A percentile compares a stretch with the other conserved stretches of the same genome.
These are phyloP conservation scores for fruit fly (Drosophila melanogaster) DNA, from an alignment of 1,140 invertebrate species.

Conservation along the genomic window DNA sequence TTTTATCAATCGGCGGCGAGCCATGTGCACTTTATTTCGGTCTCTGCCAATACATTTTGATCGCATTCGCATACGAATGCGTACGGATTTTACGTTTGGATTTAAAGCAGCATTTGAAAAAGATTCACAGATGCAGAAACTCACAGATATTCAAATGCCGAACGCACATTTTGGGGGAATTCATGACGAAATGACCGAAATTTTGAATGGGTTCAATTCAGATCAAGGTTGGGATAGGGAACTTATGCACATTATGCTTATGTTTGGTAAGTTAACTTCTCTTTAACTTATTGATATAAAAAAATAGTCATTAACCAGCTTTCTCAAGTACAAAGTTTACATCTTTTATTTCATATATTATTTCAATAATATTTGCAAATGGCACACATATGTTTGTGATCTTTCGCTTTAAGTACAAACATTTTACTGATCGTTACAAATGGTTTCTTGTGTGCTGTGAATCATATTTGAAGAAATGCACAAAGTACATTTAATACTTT, in stretches of 20 bases:
- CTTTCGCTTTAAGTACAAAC: slow-evolving; percentile 53
- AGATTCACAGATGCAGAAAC: neutral
- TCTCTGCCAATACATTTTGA: slow-evolving; percentile 67
- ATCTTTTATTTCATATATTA: slow-evolving; percentile 42
- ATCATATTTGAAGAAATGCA: slow-evolving; percentile 66
- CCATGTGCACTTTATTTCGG: slow-evolving; percentile 71
- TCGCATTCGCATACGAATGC: slow-evolving; percentile 23
- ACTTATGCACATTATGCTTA: no score
- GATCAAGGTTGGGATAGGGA: neutral
- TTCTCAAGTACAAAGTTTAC: slow-evolving; percentile 23
- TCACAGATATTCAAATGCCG: neutral
- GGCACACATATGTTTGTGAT: slow-evolving; percentile 51
- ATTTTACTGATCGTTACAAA: slow-evolving; percentile 17
- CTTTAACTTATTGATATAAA: neutral
- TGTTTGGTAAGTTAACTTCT: no score
- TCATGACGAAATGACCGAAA: slow-evolving; percentile 2
- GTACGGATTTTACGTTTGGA: slow-evolving; percentile 9
- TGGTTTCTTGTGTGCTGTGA: slow-evolving; percentile 36
- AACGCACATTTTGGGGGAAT: slow-evolving; percentile 1
- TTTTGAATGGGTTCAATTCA: neutral
- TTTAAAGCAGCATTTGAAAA: slow-evolving; percentile 3
- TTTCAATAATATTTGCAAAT: slow-evolving; percentile 55
- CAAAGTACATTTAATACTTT: slow-evolving; percentile 78
- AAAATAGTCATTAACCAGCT: neutral
- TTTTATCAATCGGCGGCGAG: slow-evolving; percentile 74